Evolutionary conservation across 2,797 vertebrate genomes (phyloP).

Genomic region (Phalloptychus januarius): DNA sequence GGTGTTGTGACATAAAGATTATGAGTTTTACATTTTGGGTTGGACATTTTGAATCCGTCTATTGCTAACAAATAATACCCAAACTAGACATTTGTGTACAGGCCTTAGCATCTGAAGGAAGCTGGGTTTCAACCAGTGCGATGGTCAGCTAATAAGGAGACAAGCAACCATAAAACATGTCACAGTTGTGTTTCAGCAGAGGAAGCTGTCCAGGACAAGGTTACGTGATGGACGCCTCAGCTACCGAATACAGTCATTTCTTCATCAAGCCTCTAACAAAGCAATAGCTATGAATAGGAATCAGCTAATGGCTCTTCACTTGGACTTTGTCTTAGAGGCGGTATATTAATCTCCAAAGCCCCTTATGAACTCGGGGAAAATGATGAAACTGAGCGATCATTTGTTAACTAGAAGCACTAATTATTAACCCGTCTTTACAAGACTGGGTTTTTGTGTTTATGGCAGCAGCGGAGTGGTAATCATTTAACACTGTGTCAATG

Average conservation of each 20-base stretch:
- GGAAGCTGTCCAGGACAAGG: conserved; percentile 56
- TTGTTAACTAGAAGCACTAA: conserved; percentile 24
- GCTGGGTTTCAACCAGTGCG: conserved; percentile 39
- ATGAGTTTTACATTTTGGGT: not conserved
- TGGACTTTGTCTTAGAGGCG: conserved; percentile 15
- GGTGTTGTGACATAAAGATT: not conserved
- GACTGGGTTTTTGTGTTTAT: conserved; percentile 25
- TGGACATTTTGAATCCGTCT: not conserved
- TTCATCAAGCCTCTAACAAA: conserved; percentile 47
- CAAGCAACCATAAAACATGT: conserved; percentile 47
- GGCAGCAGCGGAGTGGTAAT: conserved; percentile 40
- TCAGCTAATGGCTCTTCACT: conserved; percentile 44
- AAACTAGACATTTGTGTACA: not conserved
- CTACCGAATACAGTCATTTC: conserved; percentile 46
- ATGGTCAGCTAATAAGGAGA: conserved; percentile 37
- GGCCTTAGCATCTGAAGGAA: conserved; percentile 13
- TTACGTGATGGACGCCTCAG: conserved; percentile 13
- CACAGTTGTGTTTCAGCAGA: conserved; percentile 41
- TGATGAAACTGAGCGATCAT: conserved; percentile 5
- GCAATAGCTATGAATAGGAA: conserved; percentile 56
- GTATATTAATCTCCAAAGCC: conserved; percentile 15
- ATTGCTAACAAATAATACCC: not conserved
- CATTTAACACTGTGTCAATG: conserved; percentile 49
- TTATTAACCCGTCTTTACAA: conserved; percentile 7
- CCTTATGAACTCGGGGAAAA: conserved; percentile 26